Evolutionary conservation across 2,888 invertebrate species (phyloP).

Genomic region (Macrophya annulata): DNA sequence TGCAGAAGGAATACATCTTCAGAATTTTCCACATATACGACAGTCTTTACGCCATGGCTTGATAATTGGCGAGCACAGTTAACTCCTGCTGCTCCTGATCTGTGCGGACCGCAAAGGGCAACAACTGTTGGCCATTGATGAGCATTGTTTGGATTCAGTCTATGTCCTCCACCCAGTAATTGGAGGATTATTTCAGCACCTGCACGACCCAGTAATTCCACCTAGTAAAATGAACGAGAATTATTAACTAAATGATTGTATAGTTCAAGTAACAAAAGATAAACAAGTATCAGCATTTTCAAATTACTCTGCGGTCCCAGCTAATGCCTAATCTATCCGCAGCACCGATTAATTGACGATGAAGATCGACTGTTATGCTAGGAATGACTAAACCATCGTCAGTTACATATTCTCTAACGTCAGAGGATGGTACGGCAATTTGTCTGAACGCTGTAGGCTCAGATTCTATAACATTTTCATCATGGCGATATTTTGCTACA

Average conservation of each 20-base stretch:
- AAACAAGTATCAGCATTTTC: not conserved
- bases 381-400: constrained; percentile 93
- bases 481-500: constrained; percentile 86
- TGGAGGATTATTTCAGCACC: constrained; percentile 92
- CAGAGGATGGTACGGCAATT: constrained; percentile 86
- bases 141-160: constrained; percentile 92
- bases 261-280: not conserved
- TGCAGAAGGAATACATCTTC: constrained; percentile 81
- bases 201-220: constrained; percentile 91
- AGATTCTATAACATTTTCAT: constrained; percentile 91
- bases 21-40: constrained; percentile 82
- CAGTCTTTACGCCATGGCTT: constrained; percentile 89
- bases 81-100: constrained; percentile 86
- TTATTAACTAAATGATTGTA: not conserved
- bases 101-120: constrained; percentile 87
- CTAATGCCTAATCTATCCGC: constrained; percentile 87
- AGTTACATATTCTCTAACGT: constrained; percentile 86
- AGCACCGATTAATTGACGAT: constrained; percentile 85
- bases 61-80: constrained; percentile 90
- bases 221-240: constrained; percentile 73
- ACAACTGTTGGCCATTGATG: constrained; percentile 94
- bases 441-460: constrained; percentile 85
- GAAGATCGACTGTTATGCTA: constrained; percentile 85
- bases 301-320: constrained; percentile 81
- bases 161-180: constrained; percentile 91